Conservation (phyloP, 2,888 invertebrate species). For the Eledone cirrhosa region DNA sequence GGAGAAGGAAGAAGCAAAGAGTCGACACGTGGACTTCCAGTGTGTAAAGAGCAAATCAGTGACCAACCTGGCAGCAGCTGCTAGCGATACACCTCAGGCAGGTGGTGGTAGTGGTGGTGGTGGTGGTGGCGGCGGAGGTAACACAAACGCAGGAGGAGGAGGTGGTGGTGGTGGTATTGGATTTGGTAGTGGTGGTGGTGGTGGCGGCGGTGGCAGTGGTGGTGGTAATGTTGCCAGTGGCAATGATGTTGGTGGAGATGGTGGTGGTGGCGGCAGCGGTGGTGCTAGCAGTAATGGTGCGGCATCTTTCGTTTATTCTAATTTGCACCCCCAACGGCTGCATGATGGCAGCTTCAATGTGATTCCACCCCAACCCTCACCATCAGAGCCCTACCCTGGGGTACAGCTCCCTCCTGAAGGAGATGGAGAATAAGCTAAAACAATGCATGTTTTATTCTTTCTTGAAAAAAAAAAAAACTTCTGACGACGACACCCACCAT, state of each 20-base stretch:
- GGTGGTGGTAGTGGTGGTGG: background rate
- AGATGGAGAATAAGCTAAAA: slow-evolving; percentile 41
- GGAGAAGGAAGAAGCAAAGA: slow-evolving; percentile 99
- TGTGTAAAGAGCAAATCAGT: slow-evolving; percentile 98
- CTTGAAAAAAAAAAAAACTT: too few relatives aligned
- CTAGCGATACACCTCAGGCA: slow-evolving; percentile 78
- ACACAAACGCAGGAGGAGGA: background rate
- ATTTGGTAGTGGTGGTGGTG: background rate
- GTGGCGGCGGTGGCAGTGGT: background rate
- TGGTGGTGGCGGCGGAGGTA: background rate
- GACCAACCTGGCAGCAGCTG: slow-evolving; percentile 89
- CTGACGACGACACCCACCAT: too few relatives aligned
- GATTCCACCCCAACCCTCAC: slow-evolving; percentile 66
- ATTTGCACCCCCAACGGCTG: slow-evolving; percentile 39
- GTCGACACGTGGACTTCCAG: slow-evolving; percentile 98
- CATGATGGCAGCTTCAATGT: slow-evolving; percentile 66
- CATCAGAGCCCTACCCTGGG: slow-evolving; percentile 61
- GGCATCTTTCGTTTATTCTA: background rate
- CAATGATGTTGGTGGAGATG: background rate
- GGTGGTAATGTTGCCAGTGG: slow-evolving; percentile 17
- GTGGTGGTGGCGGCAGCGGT: slow-evolving; percentile 17
- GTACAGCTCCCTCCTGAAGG: slow-evolving; percentile 58
- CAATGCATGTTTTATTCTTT: too few relatives aligned
- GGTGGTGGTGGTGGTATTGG: background rate
- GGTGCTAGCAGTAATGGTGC: background rate